Evolutionary conservation across 2,113 vertebrate genomes (phyloP), one percentile per base, ranked within the genome.

Genomic region (Glareola pratincola): DNA sequence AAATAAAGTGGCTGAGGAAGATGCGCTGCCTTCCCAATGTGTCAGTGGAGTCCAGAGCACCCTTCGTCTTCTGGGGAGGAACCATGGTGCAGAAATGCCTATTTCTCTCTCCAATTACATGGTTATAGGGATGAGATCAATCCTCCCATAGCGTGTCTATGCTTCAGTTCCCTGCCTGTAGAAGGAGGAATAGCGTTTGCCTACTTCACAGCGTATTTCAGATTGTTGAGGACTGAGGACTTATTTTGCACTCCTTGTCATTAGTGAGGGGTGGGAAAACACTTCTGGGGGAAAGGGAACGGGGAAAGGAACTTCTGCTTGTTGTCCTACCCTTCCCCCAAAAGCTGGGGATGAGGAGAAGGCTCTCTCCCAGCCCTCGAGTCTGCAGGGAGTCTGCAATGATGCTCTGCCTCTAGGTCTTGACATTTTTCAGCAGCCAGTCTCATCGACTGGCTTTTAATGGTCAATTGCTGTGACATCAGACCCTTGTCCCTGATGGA

Each of bases 81-180:
- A 5, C 39, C 20, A 15, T 19, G 12, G 1, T 72, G 71, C 32
- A 69, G 75, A 68, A 88, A 36, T 15, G 41, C 41, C 39, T 6
- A 0, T 41, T 63, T 57, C 34, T 78, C 16, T 51, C 36, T 84
- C 48, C 32, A 13, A 0, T 5, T 23, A 20, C 27, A 2, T 8
- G 5, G 14, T 17, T 39, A 4, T 6, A 41, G 16, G 34, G 16
- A 12, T 50, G 45, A 30, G 32, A 69, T 66, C 16, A 10, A 0
- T 43, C 24, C 57, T 69, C 37, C 17, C 3, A 0, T 4, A 24
- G 56, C 2, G 0, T 12, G 4, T 26, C 37, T 48, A 0, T 78
- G 62, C 34, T 48, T 43, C 48, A 3, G 29, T 63, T 77, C 29
- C 22, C 18, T 0, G 0, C n/a, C 22, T 56, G 17, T 8, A 21